Percentiles rank a stretch among this genome's conserved stretches.
Conservation (phyloP, 2,888 invertebrate species). For the Cabera pusaria region DNA sequence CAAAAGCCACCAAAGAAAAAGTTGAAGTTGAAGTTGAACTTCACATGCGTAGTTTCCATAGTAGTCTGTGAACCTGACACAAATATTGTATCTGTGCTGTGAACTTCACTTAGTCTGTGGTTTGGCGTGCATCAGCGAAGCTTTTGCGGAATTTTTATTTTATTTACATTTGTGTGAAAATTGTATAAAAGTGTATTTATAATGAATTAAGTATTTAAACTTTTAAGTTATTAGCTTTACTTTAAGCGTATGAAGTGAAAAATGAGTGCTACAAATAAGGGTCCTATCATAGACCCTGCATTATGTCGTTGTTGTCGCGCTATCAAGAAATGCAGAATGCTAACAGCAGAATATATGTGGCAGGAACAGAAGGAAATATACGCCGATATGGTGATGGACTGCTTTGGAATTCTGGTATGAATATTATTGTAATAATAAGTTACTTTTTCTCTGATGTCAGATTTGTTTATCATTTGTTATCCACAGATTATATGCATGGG, state of each 20-base stretch:
- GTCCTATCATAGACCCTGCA: slow-evolving; percentile 70
- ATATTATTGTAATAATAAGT: too few relatives aligned
- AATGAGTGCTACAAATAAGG: slow-evolving; percentile 61
- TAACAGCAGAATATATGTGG: slow-evolving; percentile 72
- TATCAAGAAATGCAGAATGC: slow-evolving; percentile 73
- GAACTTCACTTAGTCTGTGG: too few relatives aligned
- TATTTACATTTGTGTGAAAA: slow-evolving; percentile 3
- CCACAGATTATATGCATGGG: too few relatives aligned
- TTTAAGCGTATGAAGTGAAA: slow-evolving; percentile 20
- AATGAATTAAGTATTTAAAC: slow-evolving; percentile 13
- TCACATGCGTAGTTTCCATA: too few relatives aligned
- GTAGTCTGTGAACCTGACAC: too few relatives aligned
- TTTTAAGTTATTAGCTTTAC: slow-evolving; percentile 14
- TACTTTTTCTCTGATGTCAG: too few relatives aligned
- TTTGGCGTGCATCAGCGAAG: too few relatives aligned
- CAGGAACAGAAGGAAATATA: slow-evolving; percentile 72
- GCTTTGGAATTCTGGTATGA: slow-evolving; percentile 68
- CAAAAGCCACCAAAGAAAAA: too few relatives aligned
- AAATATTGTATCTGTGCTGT: too few relatives aligned
- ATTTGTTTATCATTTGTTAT: too few relatives aligned
- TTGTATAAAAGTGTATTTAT: slow-evolving; percentile 26
- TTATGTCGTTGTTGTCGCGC: slow-evolving; percentile 73
- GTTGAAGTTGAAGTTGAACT: too few relatives aligned
- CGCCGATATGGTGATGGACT: slow-evolving; percentile 77
- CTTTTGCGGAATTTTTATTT: slow-evolving; percentile 6